Base-by-base conservation (phyloP, 2,113 vertebrate species). In the Dromiciops gliroides region DNA sequence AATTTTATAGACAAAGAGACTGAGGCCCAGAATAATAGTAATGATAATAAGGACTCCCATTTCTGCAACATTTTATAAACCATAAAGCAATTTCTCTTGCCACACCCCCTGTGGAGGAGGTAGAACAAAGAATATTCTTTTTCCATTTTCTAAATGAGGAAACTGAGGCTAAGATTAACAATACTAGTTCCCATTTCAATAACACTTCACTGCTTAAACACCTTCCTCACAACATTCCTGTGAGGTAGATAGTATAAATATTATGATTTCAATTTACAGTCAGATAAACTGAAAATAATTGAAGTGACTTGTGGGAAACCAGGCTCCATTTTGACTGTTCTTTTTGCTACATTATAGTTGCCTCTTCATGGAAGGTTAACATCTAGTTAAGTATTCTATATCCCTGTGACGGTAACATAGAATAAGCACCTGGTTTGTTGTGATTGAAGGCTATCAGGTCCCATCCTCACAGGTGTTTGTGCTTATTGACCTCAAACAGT, bases 1-100 rank as follows among this genome's bases (percentile, higher is more conserved):
- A 6, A 67, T 94, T 96, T 91, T 90, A 89, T 92, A 96, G 96
- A 49, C 89, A 37, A 94, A 50, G 44, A 89, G 49, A 47, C 92
- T 50, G 50, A 97, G 95, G 60, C 93, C 37, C 1, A 48, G 23
- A 75, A 75, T 22, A 75, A n/a, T n/a, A 75, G 19, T 75, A n/a
- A 37, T 14, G 11, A 28, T 56, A 10, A 56, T 56, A 26, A 56
- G 26, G n/a, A 75, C 16, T 75, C 67, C 37, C 16, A 19, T 67
- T 67, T 37, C 31, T 67, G 3, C 44, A 75, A 44, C 8, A 75
- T 44, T 75, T 75, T 75, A 44, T 22, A 75, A 75, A 75, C 16
- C 67, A n/a, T n/a, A 19, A n/a, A 75, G 16, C 5, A 5, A 19
- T n/a, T n/a, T n/a, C 14, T 75, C 67, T 75, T 75, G 67, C 67